phyloP scores from a whole-genome alignment of 2,888 invertebrate species.

The Pachydiplax longipennis region DNA sequence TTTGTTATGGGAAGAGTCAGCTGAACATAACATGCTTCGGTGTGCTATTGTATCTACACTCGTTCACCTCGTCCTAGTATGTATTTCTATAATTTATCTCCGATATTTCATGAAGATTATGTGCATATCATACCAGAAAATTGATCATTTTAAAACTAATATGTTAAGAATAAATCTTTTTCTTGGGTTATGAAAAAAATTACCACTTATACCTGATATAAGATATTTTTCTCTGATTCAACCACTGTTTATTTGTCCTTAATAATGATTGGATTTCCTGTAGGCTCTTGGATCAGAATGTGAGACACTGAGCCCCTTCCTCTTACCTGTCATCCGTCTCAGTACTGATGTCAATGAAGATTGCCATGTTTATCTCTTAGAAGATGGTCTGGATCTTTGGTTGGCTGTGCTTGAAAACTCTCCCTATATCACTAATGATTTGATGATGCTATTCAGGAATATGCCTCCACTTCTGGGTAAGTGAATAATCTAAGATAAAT shows the following conservation, averaged over 20 bases:
- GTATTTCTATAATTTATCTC: not conserved
- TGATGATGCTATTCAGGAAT: slow-evolving; percentile 78
- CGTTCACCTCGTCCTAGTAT: slow-evolving; percentile 82
- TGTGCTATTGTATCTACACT: slow-evolving; percentile 90
- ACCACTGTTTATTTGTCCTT: no score
- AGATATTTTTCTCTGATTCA: no score
- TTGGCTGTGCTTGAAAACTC: slow-evolving; percentile 81
- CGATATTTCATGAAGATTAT: no score
- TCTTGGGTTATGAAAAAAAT: no score
- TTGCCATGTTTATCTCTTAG: slow-evolving; percentile 84
- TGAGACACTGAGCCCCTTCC: slow-evolving; percentile 62
- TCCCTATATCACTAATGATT: slow-evolving; percentile 67
- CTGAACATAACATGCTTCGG: slow-evolving; percentile 86
- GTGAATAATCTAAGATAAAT: slow-evolving; percentile 49
- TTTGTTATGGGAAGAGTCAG: slow-evolving; percentile 86
- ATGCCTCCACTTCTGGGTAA: slow-evolving; percentile 77
- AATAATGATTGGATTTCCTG: slow-evolving; percentile 44
- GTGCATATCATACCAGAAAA: no score
- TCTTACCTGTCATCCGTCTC: slow-evolving; percentile 71
- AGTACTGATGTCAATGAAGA: slow-evolving; percentile 81
- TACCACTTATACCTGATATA: no score
- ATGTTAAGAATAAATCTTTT: no score
- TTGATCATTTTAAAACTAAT: no score
- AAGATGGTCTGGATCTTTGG: slow-evolving; percentile 93
- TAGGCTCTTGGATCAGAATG: slow-evolving; percentile 64